A percentile compares a stretch with the other conserved stretches of the same genome.
Evolutionary conservation across 2,797 vertebrate species (phyloP).

Genomic region (Acridotheres tristis): DNA sequence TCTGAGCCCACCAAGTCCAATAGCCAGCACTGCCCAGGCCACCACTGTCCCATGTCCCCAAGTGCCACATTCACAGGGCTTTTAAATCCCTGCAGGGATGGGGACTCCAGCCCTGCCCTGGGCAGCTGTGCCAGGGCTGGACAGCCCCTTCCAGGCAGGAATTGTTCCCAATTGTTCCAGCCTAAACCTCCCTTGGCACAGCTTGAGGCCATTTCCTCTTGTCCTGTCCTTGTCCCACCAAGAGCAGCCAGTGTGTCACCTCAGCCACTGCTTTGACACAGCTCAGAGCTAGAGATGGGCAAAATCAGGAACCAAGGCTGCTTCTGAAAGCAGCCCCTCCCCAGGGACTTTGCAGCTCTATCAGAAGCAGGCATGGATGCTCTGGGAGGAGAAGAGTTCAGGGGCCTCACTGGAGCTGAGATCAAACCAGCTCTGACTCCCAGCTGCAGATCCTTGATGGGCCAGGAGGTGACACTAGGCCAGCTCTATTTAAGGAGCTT

Average conservation of each 20-base stretch:
- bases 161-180: neutral
- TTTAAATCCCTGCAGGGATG: neutral
- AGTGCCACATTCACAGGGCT: rapidly evolving
- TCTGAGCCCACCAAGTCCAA: neutral
- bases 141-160: neutral
- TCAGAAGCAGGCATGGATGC: neutral
- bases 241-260: neutral
- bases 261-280: neutral
- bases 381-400: neutral
- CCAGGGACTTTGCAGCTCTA: neutral
- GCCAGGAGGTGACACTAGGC: neutral
- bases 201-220: neutral
- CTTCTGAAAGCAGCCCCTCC: neutral
- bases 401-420: neutral
- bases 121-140: neutral
- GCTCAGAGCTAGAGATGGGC: neutral
- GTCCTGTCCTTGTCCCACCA: neutral
- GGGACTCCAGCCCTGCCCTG: neutral
- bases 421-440: neutral
- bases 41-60: neutral
- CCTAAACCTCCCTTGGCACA: neutral
- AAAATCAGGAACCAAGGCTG: neutral
- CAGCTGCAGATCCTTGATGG: rapidly evolving
- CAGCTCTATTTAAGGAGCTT: neutral
- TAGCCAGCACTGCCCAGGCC: neutral